Base-by-base conservation (phyloP, 2,113 vertebrate species). In the Rhea americana region DNA sequence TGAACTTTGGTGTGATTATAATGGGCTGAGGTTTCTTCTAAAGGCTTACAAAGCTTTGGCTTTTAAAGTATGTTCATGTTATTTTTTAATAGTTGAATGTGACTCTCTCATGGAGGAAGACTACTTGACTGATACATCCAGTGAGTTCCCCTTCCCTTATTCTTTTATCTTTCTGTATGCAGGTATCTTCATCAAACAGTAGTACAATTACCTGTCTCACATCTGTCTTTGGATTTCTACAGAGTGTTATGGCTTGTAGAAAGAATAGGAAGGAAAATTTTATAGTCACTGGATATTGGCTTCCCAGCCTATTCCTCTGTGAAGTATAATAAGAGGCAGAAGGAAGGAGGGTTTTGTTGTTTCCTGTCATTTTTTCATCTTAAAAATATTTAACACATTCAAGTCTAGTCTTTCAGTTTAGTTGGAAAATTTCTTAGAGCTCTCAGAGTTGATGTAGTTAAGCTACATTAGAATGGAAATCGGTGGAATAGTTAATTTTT, bases 1-100 rank as follows among this genome's bases (percentile, higher is more conserved):
- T 58, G 67, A 79, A 58, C 37, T 22, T 82, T 0, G 0, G 4
- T 41, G 13, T 3, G 0, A 45, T 75, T 80, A 22, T 74, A 8
- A 26, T 9, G 17, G 48, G n/a, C 43, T 80, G 45, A 68, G 9
- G 5, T 80, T 75, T 80, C 32, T 74, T 70, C 50, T 70, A 16
- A 70, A 80, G 28, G 9, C 21, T 73, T 48, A 59, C 45, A 83
- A 82, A 78, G 5, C 19, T 25, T 81, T 47, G 9, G n/a, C n/a
- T 91, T 58, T 47, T 68, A 79, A 70, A 81, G 85, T 4, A 70
- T 19, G 21, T 5, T 17, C 47, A 32, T 65, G 12, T 50, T 74
- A 4, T 25, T 89, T 53, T 47, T 14, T 2, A 76, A 41, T 77
- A 81, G 68, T 70, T 80, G 63, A 90, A 43, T 74, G 76, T 0